Evolutionary conservation across 2,888 invertebrate genomes (phyloP), one percentile per base, ranked within the genome.

Genomic region (Acholoe squamosa): DNA sequence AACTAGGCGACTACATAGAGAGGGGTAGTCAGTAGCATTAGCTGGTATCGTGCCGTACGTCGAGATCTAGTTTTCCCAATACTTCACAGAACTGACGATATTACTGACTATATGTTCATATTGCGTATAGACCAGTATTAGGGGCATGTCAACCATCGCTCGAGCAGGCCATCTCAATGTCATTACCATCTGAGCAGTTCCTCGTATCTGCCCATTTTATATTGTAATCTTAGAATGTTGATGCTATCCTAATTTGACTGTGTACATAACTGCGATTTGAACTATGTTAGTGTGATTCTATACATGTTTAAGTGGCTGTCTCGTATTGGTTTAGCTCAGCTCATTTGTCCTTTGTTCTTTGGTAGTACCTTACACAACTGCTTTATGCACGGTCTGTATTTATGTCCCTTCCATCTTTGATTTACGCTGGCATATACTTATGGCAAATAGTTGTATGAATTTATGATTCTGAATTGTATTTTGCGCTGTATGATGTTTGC

Each of bases 361-460:
- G 34, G 5, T 80, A 33, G 31, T 43, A 34, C 43, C 80, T 80
- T 34, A 80, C 80, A 80, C 80, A 80, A 34, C 33, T 80, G 80
- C 80, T 80, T 80, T 80, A 34, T 80, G 80, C 80, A 80, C 80
- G 80, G 80, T 80, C 43, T 80, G 80, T 43, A 80, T 80, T 80
- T 43, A 34, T 34, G 43, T 43, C 19, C 43, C 16, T 80, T 80
- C 19, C 80, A 80, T 80, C 22, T 80, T 34, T 34, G 28, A 34
- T 80, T 80, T 43, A 10, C 43, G 80, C 80, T 80, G 80, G 80
- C 43, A 43, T 80, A 80, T 80, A 80, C 34, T 80, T 16, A 22
- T 80, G 80, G 80, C 80, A 80, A 80, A 80, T 80, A 80, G 80
- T 80, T 16, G 33, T 80, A 16, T 76, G 31, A 19, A 31, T 43